These are phyloP conservation scores for Drosophila sucinea DNA, from an alignment of 1,140 invertebrate genomes.

Conservation along the genomic window DNA sequence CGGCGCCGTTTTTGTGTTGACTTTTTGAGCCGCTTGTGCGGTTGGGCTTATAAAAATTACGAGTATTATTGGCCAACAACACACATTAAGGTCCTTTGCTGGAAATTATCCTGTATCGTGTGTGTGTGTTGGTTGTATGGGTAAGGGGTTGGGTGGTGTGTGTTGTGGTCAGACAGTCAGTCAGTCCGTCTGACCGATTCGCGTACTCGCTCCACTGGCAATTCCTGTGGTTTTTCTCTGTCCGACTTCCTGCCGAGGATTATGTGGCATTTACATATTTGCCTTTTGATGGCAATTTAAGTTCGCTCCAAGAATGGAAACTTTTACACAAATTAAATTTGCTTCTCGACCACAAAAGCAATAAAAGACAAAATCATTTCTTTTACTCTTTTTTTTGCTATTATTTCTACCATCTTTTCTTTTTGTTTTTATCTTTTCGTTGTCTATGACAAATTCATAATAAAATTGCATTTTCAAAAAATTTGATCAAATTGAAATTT, in stretches of 20 bases:
- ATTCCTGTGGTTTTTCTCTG: slow-evolving; percentile 1
- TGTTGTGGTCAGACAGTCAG: slow-evolving; percentile 38
- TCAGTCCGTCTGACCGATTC: slow-evolving; percentile 15
- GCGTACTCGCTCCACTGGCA: not conserved
- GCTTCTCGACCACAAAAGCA: slow-evolving; percentile 2
- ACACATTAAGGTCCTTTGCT: slow-evolving; percentile 50
- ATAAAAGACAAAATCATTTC: slow-evolving; percentile 26
- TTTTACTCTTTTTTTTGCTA: not conserved
- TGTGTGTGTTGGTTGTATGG: slow-evolving; percentile 1
- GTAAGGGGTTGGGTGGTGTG: not conserved
- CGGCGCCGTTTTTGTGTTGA: slow-evolving; percentile 38
- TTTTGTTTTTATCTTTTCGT: not conserved
- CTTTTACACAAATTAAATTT: slow-evolving; percentile 14
- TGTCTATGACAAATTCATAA: slow-evolving; percentile 39
- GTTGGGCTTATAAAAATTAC: slow-evolving; percentile 66
- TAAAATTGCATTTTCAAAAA: slow-evolving; percentile 51
- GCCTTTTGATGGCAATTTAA: slow-evolving; percentile 17
- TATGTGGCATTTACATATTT: slow-evolving; percentile 14
- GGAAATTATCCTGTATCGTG: slow-evolving; percentile 50
- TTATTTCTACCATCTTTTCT: not conserved
- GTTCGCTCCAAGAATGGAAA: not conserved
- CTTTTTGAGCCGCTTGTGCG: slow-evolving; percentile 62
- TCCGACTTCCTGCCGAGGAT: slow-evolving; percentile 8
- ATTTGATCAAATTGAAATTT: slow-evolving; percentile 75
- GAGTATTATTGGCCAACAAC: slow-evolving; percentile 44